A percentile compares a stretch with the other conserved stretches of the same genome.
phyloP scores from a whole-genome alignment of 2,888 invertebrate genomes.

The Eupeodes latifasciatus region DNA sequence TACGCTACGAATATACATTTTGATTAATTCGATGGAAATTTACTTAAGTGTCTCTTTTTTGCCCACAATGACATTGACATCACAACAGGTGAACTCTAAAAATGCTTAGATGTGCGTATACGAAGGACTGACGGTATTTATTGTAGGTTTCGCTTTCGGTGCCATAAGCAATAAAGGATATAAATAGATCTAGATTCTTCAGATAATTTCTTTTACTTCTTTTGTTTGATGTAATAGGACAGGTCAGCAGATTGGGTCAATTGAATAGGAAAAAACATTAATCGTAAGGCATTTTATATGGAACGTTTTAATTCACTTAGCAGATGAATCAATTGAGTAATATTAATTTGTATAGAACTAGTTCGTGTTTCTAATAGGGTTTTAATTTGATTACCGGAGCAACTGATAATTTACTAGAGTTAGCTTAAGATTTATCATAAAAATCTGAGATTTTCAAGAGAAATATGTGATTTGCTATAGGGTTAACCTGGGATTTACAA shows the following conservation, averaged over 20 bases:
- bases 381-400: no score
- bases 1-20: background rate
- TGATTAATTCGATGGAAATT: background rate
- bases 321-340: no score
- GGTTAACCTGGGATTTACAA: no score
- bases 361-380: no score
- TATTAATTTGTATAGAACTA: no score
- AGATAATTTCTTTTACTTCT: background rate
- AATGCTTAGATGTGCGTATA: background rate
- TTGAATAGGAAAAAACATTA: background rate
- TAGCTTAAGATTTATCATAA: no score
- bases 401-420: no score
- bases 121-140: background rate
- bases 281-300: background rate
- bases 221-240: background rate
- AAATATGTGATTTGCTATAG: no score
- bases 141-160: background rate
- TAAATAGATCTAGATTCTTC: conserved; percentile 1
- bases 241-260: background rate
- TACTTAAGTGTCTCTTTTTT: background rate
- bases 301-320: no score
- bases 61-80: conserved; percentile 20
- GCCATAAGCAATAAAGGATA: background rate
- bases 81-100: background rate
- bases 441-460: no score